Evolutionary conservation across 2,113 vertebrate species (phyloP).

Genomic region (Sarotherodon lohbergeri): DNA sequence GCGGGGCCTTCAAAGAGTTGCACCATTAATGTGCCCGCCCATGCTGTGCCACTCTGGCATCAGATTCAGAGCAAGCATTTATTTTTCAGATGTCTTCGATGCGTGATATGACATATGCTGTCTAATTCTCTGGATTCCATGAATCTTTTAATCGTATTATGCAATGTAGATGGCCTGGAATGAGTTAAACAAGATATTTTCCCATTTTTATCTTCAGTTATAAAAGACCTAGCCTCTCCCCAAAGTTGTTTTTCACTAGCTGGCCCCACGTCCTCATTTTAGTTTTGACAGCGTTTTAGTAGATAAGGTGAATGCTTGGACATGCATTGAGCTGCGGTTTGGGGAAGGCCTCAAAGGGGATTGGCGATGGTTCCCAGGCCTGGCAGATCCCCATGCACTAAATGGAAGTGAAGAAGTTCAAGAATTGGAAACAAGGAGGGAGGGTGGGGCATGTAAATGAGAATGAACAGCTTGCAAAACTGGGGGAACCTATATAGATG

Average conservation of each 20-base stretch:
- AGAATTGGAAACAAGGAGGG: no score
- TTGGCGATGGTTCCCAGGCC: no score
- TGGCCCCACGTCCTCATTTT: not conserved
- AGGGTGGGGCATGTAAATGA: no score
- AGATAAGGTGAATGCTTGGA: not conserved
- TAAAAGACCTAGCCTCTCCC: not conserved
- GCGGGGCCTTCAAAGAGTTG: not conserved
- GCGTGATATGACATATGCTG: not conserved
- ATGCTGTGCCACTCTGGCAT: not conserved
- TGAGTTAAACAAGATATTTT: not conserved
- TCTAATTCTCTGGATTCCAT: not conserved
- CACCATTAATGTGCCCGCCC: not conserved
- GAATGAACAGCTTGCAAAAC: no score
- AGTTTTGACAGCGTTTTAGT: not conserved
- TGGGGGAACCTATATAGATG: no score
- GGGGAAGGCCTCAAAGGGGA: no score
- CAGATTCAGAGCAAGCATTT: not conserved
- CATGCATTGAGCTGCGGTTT: not conserved
- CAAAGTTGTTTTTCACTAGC: not conserved
- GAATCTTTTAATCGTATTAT: not conserved
- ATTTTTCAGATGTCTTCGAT: not conserved
- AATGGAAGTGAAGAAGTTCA: no score
- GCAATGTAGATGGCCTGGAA: not conserved
- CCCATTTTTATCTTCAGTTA: not conserved
- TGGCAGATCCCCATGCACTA: no score